These are phyloP conservation scores for Bradynema listronoti DNA, from an alignment of 1,140 invertebrate genomes.

Conservation along the genomic window DNA sequence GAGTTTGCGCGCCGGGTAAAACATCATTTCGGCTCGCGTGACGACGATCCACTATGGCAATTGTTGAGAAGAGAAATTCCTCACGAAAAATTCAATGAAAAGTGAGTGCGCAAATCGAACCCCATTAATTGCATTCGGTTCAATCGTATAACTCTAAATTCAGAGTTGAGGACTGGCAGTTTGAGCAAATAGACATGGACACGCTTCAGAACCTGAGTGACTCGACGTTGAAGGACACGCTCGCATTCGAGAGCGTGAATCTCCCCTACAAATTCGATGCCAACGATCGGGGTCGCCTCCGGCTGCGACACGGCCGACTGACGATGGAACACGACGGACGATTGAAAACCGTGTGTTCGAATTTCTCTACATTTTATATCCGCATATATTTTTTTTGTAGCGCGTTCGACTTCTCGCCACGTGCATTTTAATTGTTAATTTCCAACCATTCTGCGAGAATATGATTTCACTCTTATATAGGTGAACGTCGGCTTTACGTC, in stretches of 20 bases:
- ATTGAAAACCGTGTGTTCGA: no score
- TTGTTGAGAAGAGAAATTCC: constrained; percentile 19
- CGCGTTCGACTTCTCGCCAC: no score
- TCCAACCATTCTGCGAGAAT: no score
- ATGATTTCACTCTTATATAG: no score
- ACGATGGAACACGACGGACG: no score
- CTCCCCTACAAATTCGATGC: constrained; percentile 10
- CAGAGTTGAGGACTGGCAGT: constrained; percentile 22
- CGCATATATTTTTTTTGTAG: no score
- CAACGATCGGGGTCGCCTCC: constrained; percentile 13
- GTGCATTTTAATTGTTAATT: no score
- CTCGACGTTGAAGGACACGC: no score
- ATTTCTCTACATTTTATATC: no score
- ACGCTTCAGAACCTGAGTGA: constrained; percentile 2
- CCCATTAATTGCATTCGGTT: background rate
- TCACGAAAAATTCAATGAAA: constrained; percentile 27
- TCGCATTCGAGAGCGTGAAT: constrained; percentile 3
- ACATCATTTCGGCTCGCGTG: constrained; percentile 23
- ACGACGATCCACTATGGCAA: constrained; percentile 21
- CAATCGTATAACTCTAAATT: background rate
- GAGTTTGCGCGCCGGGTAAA: constrained; percentile 14
- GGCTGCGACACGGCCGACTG: constrained; percentile 16
- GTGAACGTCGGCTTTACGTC: no score
- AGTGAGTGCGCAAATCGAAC: constrained; percentile 17
- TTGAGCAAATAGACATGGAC: constrained; percentile 20